Evolutionary conservation across 2,797 vertebrate genomes (phyloP), one percentile per base, ranked within the genome.

Genomic region (Gallinago nigripennis): DNA sequence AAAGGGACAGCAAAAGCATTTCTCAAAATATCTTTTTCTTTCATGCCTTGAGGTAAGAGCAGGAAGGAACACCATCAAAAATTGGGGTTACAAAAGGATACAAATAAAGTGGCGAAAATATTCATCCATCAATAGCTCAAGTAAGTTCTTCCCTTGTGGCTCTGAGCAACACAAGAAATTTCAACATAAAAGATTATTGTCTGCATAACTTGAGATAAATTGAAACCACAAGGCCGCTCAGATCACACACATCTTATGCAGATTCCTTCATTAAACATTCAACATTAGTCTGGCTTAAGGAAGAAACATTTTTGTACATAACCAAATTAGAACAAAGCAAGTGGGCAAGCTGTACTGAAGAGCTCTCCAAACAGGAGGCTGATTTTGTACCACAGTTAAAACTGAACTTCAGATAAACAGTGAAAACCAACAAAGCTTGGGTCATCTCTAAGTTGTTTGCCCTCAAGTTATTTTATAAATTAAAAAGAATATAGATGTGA

Each of bases 21-120:
- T 95, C 94, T 96, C 87, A 96, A 97, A 96, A 95, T 91, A 94
- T 65, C 88, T 91, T 95, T 95, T 94, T 72, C 82, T 95, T 94
- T 94, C 94, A 60, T 61, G 68, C 91, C 87, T 96, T 88, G 85
- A 96, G 95, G 91, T 96, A 94, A 94, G 77, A 90, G 56, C 68
- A 94, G 88, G 94, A 97, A 97, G 90, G 63, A 66, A 81, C 68
- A 84, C 66, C 85, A 93, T 95, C 69, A 91, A 92, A 92, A 96
- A 89, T 57, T 71, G 89, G 57, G 71, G 88, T 88, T 94, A 86
- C 57, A 81, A 92, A 94, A 86, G 87, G 92, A 90, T 68, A 94
- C 70, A 95, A 96, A 94, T 82, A 54, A 88, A 92, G 82, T 63
- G 57, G 80, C 72, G 85, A 90, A 95, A 92, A 91, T 69, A 93